phyloP scores from a whole-genome alignment of 2,797 vertebrate genomes.

The Molothrus ater region DNA sequence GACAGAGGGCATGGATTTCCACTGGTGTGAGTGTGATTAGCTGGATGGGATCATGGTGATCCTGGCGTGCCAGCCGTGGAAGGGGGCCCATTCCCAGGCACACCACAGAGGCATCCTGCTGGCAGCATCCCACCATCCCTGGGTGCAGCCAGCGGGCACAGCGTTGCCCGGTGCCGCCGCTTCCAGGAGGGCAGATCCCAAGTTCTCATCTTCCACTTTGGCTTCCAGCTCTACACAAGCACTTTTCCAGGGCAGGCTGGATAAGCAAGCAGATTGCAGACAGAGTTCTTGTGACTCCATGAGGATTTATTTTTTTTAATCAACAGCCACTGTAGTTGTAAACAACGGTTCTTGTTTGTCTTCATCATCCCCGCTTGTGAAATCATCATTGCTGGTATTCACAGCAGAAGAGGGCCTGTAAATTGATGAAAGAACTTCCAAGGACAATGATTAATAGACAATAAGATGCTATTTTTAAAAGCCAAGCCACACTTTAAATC shows the following conservation, averaged over 20 bases:
- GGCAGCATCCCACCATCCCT: background rate
- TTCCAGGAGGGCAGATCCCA: background rate
- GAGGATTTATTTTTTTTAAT: conserved; percentile 11
- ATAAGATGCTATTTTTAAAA: conserved; percentile 11
- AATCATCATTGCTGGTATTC: conserved; percentile 19
- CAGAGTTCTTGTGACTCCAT: background rate
- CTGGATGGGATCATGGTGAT: background rate
- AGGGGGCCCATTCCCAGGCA: background rate
- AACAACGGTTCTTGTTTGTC: conserved; percentile 32
- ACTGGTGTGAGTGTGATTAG: background rate
- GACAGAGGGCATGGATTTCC: background rate
- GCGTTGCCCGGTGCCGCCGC: background rate
- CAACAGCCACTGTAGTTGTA: background rate
- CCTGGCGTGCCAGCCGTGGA: background rate
- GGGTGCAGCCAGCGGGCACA: conserved; percentile 19
- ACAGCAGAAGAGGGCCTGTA: conserved; percentile 3
- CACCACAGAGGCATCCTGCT: background rate
- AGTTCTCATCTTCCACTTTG: conserved; percentile 1
- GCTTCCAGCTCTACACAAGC: background rate
- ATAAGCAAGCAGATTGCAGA: conserved; percentile 6
- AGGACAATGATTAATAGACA: conserved; percentile 18
- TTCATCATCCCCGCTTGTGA: conserved; percentile 37
- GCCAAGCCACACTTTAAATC: background rate
- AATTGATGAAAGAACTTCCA: conserved; percentile 16
- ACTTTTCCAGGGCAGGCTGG: background rate